Percentiles rank a stretch among this genome's conserved stretches.
These are phyloP conservation scores for Danaus chrysippus DNA, from an alignment of 2,888 invertebrate genomes.

Conservation along the genomic window DNA sequence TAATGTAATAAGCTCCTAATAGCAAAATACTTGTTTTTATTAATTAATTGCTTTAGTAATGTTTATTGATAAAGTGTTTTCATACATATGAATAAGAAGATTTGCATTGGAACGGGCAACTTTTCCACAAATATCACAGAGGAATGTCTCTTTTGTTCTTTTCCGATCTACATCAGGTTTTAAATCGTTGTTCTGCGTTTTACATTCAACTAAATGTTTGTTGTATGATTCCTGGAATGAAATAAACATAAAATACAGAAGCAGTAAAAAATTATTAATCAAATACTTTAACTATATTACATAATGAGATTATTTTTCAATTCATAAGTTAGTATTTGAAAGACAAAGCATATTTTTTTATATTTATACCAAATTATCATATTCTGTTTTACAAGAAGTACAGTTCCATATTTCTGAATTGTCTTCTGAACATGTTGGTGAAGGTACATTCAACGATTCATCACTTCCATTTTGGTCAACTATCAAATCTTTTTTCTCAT, in stretches of 20 bases:
- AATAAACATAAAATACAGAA: constrained; percentile 1
- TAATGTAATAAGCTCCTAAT: background rate
- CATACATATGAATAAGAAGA: constrained; percentile 65
- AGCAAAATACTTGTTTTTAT: background rate
- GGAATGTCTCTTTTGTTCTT: constrained; percentile 45
- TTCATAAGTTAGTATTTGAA: no score
- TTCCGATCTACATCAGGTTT: constrained; percentile 27
- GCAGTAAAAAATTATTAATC: background rate
- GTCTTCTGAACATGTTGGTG: constrained; percentile 53
- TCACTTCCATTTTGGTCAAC: constrained; percentile 44
- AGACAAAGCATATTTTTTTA: background rate
- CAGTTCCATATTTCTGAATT: constrained; percentile 53
- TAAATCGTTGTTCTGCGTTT: constrained; percentile 11
- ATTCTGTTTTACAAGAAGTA: constrained; percentile 50
- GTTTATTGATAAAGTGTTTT: constrained; percentile 22
- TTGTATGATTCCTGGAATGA: constrained; percentile 53
- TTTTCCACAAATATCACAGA: constrained; percentile 71
- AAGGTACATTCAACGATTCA: constrained; percentile 53
- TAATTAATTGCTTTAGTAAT: background rate
- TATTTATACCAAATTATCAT: constrained; percentile 48
- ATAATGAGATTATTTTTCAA: background rate
- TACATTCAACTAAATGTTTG: constrained; percentile 48
- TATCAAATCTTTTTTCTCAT: constrained; percentile 19
- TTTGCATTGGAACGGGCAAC: constrained; percentile 59
- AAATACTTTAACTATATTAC: background rate